Conservation (phyloP, 2,888 invertebrate species). For the Cerastis leucographa region DNA sequence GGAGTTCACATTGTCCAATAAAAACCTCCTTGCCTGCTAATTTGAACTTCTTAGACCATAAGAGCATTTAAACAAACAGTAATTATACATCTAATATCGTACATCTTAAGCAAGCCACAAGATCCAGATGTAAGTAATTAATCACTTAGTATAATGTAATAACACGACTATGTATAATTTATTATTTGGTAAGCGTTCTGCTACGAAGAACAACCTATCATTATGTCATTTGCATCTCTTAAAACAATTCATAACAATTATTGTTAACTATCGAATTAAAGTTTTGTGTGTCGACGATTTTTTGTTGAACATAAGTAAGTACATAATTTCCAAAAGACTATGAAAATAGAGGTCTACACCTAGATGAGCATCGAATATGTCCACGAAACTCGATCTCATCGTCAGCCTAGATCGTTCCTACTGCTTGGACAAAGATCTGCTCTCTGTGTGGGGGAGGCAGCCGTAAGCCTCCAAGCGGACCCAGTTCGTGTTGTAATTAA, state of each 20-base stretch:
- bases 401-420: too few relatives aligned
- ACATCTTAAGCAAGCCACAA: slow-evolving; percentile 23
- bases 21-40: neutral
- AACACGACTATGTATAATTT: slow-evolving; percentile 32
- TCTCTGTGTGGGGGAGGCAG: too few relatives aligned
- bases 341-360: neutral
- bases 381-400: too few relatives aligned
- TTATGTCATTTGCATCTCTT: slow-evolving; percentile 53
- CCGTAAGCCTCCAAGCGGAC: too few relatives aligned
- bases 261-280: slow-evolving; percentile 12
- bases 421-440: too few relatives aligned
- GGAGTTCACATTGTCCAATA: neutral
- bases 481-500: too few relatives aligned
- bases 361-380: too few relatives aligned
- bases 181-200: slow-evolving; percentile 33
- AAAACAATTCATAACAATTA: slow-evolving; percentile 45
- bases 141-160: slow-evolving; percentile 42
- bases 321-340: neutral
- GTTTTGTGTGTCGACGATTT: neutral
- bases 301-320: neutral
- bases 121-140: slow-evolving; percentile 41
- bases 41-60: neutral
- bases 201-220: slow-evolving; percentile 41
- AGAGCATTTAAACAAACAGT: slow-evolving; percentile 6
- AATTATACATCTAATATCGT: neutral